A percentile compares a stretch with the other conserved stretches of the same genome.
Evolutionary conservation across 2,113 vertebrate species (phyloP).

Genomic region (Cichladusa arquata): DNA sequence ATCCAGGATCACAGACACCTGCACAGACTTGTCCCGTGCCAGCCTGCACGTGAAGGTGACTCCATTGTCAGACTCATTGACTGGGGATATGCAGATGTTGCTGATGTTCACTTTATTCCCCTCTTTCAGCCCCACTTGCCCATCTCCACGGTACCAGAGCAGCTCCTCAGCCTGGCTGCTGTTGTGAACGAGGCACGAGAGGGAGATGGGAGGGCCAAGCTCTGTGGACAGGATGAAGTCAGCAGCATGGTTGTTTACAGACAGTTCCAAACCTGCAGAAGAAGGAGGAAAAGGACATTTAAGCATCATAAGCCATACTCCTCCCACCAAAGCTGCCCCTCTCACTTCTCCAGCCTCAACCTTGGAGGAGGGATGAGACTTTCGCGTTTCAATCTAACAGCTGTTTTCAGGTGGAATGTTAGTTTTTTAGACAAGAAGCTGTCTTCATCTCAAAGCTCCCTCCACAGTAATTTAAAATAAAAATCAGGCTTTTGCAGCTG

Average conservation of each 20-base stretch:
- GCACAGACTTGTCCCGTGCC: constrained; percentile 37
- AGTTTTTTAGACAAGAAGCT: neutral
- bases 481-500: neutral
- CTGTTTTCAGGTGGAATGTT: neutral
- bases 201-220: neutral
- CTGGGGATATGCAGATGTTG: constrained; percentile 67
- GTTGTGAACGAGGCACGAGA: constrained; percentile 64
- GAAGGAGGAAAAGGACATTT: neutral
- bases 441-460: neutral
- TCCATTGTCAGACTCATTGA: constrained; percentile 53
- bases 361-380: neutral
- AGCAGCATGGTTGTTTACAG: constrained; percentile 53
- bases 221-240: neutral
- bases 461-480: neutral
- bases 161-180: constrained; percentile 65
- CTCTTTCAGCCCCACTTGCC: constrained; percentile 50
- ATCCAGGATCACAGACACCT: constrained; percentile 69
- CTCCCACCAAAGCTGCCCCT: neutral
- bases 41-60: constrained; percentile 74
- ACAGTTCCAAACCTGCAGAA: constrained; percentile 63
- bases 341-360: neutral
- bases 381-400: neutral
- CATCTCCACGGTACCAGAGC: constrained; percentile 67
- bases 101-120: constrained; percentile 75
- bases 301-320: neutral